Base-by-base conservation (phyloP, 2,113 vertebrate genomes). In the Bubo blakistoni region DNA sequence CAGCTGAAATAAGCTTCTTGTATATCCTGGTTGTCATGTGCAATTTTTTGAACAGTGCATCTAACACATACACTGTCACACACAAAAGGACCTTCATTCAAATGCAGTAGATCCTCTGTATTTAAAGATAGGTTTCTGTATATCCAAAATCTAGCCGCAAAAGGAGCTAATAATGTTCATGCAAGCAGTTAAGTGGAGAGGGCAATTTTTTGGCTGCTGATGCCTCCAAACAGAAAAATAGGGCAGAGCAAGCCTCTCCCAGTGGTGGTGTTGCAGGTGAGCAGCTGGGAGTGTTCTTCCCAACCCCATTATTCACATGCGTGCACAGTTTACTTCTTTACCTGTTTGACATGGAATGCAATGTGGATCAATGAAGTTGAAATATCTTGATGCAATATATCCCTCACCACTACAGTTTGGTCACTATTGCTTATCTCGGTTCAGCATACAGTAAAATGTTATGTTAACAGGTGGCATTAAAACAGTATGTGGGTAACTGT, bases 41-140 rank as follows among this genome's bases (percentile, higher is more conserved):
- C 18, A 13, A 3, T n/a, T 61, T 76, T 85, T 67, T 61, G 72
- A 86, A 52, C 2, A 17, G 67, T 36, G 27, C 36, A 42, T 71
- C 32, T 85, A 16, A 40, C 1, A 2, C 1, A 3, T 7, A 38
- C 2, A 11, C 5, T 17, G 49, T 21, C 3, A 1, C 26, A 21
- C 16, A 46, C 18, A 27, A 9, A 58, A 38, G 6, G 12, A 22
- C 20, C 16, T 40, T 85, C 17, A 25, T 40, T 67, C 51, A 80
- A 61, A 63, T 3, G 1, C n/a, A 22, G 30, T 1, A 21, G 18
- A 18, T 12, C 9, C 2, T 79, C 26, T 47, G 9, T 19, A 44
- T 86, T 21, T 76, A 16, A 63, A 49, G 25, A 14, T 6, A 29
- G 32, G 40, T n/a, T 81, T 77, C 38, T 83, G 9, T 13, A 9